Percentiles rank a stretch among this genome's conserved stretches.
Conservation (phyloP, 2,888 invertebrate species). For the Acanthacorydalis orientalis region DNA sequence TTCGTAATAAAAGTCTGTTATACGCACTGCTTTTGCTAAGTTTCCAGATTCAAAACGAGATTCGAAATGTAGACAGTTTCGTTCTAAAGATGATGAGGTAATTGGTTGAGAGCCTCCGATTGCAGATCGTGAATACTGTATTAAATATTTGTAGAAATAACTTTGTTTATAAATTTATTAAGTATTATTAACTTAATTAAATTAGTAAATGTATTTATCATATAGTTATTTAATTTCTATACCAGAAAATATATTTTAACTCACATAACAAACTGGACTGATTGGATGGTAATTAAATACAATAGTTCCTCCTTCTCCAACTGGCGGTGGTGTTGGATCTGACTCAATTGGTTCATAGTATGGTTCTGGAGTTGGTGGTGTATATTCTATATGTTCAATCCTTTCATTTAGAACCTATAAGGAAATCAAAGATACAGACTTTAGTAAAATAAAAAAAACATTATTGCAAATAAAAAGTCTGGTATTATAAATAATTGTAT, state of each 20-base stretch:
- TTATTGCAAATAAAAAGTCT: not conserved
- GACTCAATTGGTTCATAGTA: constrained; percentile 63
- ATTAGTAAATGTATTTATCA: too few species aligned
- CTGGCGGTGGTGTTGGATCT: constrained; percentile 69
- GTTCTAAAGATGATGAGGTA: constrained; percentile 34
- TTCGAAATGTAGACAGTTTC: constrained; percentile 60
- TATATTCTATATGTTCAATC: constrained; percentile 59
- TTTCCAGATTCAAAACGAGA: constrained; percentile 91
- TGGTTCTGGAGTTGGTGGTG: constrained; percentile 56
- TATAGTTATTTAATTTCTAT: too few species aligned
- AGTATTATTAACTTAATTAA: too few species aligned
- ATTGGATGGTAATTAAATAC: constrained; percentile 74
- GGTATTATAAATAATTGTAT: not conserved
- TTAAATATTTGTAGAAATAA: constrained; percentile 10
- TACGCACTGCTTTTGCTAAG: constrained; percentile 73
- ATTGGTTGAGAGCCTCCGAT: constrained; percentile 58
- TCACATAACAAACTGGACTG: constrained; percentile 76
- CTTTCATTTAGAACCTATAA: constrained; percentile 64
- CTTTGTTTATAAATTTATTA: too few species aligned
- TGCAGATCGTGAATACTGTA: constrained; percentile 69
- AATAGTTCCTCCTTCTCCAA: constrained; percentile 68
- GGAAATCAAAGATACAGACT: constrained; percentile 4
- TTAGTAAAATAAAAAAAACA: not conserved
- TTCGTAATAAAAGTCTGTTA: constrained; percentile 82
- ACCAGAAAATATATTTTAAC: constrained; percentile 19